These are phyloP conservation scores for Coremacera marginata DNA, from an alignment of 2,888 invertebrate genomes.

Conservation along the genomic window DNA sequence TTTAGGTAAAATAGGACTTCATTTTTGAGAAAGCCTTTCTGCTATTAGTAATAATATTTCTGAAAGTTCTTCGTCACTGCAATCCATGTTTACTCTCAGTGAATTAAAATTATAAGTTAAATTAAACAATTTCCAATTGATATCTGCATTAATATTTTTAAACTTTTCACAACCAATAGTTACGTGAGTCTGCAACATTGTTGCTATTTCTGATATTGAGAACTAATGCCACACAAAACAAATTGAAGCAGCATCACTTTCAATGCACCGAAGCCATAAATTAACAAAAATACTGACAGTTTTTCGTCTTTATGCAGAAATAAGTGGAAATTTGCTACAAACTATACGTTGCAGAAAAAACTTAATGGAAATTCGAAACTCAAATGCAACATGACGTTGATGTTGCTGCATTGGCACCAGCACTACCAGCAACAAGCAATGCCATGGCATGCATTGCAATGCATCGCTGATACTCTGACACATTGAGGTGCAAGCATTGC, in stretches of 20 bases:
- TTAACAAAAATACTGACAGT: constrained; percentile 21
- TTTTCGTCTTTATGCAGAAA: neutral
- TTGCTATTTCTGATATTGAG: neutral
- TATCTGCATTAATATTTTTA: too few species aligned
- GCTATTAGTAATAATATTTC: too few species aligned
- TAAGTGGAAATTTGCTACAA: neutral
- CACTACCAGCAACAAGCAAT: neutral
- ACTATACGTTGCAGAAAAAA: neutral
- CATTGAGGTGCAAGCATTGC: constrained; percentile 1
- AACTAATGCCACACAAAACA: neutral
- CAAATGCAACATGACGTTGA: constrained; percentile 29
- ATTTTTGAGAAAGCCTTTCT: too few species aligned
- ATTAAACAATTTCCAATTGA: too few species aligned
- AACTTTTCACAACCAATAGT: too few species aligned
- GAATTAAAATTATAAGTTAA: too few species aligned
- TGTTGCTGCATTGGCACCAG: neutral
- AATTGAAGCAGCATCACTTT: too few species aligned
- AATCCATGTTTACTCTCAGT: too few species aligned
- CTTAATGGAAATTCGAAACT: constrained; percentile 36
- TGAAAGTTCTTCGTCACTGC: too few species aligned
- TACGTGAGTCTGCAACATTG: constrained; percentile 11
- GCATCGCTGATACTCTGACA: neutral
- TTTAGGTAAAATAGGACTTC: too few species aligned
- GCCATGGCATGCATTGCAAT: neutral
- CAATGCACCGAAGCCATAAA: constrained; percentile 1